Evolutionary conservation across 2,797 vertebrate species (phyloP).

Genomic region (Aselliscus stoliczkanus): DNA sequence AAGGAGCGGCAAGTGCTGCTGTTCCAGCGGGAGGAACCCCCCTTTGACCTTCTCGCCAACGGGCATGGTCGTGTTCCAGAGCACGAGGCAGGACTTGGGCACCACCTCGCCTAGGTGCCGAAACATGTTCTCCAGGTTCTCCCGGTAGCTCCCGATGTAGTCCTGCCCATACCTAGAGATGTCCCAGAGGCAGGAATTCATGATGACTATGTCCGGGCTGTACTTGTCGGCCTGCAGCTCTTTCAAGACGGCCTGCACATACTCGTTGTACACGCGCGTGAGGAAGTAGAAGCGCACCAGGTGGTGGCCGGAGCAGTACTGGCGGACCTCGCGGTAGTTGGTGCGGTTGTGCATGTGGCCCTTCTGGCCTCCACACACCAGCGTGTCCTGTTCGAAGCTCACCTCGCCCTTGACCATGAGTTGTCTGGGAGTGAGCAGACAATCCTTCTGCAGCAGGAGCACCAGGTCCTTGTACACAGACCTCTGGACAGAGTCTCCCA

Average conservation of each 20-base stretch:
- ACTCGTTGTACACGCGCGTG: conserved; percentile 84
- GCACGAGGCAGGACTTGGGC: conserved; percentile 81
- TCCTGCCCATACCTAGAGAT: conserved; percentile 84
- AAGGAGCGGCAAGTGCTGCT: conserved; percentile 47
- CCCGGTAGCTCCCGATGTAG: conserved; percentile 80
- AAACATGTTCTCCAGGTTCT: conserved; percentile 84
- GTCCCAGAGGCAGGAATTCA: conserved; percentile 93
- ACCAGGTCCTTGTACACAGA: conserved; percentile 90
- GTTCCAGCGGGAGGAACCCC: conserved; percentile 82
- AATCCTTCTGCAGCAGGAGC: conserved; percentile 84
- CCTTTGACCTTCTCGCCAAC: conserved; percentile 80
- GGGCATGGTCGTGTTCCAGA: conserved; percentile 92
- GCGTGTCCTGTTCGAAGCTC: conserved; percentile 85
- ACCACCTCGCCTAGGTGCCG: conserved; percentile 76
- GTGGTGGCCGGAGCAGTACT: conserved; percentile 85
- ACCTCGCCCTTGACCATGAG: conserved; percentile 87
- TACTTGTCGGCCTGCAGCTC: conserved; percentile 77
- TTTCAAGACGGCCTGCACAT: conserved; percentile 84
- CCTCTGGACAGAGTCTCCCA: conserved; percentile 91
- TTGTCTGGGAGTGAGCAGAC: conserved; percentile 79
- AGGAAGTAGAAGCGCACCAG: conserved; percentile 90
- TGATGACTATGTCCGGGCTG: conserved; percentile 83
- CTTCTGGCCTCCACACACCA: conserved; percentile 83
- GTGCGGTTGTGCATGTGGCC: conserved; percentile 82
- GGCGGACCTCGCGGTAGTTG: conserved; percentile 85